Conservation (phyloP, 2,888 invertebrate species). For the Venusia cambrica region DNA sequence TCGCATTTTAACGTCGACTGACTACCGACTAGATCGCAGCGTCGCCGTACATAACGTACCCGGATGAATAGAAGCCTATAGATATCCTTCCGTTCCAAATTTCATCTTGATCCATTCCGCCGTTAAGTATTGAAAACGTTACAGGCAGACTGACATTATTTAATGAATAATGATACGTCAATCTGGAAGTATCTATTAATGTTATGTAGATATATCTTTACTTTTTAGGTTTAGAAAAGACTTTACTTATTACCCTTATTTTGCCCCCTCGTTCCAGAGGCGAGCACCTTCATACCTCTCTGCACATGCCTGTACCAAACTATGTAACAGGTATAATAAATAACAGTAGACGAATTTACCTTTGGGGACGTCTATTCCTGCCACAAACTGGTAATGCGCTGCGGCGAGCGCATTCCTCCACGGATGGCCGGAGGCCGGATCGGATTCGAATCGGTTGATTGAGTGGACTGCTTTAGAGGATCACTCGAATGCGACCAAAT, state of each 20-base stretch:
- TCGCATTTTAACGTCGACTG: too few relatives aligned
- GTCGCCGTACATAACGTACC: too few relatives aligned
- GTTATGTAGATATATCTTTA: too few relatives aligned
- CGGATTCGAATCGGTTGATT: conserved; percentile 13
- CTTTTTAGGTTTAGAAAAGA: too few relatives aligned
- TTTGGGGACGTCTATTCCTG: conserved; percentile 30
- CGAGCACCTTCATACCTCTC: conserved; percentile 3
- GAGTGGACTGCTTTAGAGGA: conserved; percentile 11
- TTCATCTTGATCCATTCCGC: too few relatives aligned
- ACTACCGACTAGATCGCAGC: too few relatives aligned
- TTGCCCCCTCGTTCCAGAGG: neutral
- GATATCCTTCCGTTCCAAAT: too few relatives aligned
- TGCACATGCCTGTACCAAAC: conserved; percentile 11
- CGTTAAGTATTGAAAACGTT: too few relatives aligned
- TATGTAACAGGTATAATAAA: conserved; percentile 27
- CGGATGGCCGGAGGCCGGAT: conserved; percentile 6
- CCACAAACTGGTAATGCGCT: conserved; percentile 11
- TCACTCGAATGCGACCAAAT: conserved; percentile 5
- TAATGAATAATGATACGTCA: too few relatives aligned
- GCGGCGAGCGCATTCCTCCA: conserved; percentile 21
- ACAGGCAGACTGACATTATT: too few relatives aligned
- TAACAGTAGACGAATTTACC: conserved; percentile 28
- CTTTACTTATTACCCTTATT: neutral
- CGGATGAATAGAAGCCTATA: too few relatives aligned
- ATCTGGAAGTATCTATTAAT: too few relatives aligned